Evolutionary conservation across 2,113 vertebrate species (phyloP), one percentile per base, ranked within the genome.

Genomic region (Sapayoa aenigma): DNA sequence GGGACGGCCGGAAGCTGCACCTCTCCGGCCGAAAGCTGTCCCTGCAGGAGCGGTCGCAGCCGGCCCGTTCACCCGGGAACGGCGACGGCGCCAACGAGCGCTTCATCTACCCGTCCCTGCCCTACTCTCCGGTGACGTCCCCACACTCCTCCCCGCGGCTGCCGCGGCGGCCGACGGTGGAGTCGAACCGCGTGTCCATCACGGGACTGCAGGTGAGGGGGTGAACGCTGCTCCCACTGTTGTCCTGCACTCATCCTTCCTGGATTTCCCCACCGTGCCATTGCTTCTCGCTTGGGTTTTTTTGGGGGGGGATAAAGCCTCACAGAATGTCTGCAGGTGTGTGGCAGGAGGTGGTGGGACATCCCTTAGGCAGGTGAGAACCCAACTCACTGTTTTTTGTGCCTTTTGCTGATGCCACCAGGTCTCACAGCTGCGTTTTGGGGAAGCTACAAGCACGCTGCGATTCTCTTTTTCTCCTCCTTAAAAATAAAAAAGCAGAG

Each of bases 131-230:
- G 0, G 98, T 99, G 84, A 98, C 98, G 0, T 99, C 99, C 13
- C 99, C 99, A 0, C 99, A 99, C 96, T 99, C 99, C 5, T 99
- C 99, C 14, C 99, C 99, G 0, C 98, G 99, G 47, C 95, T 99
- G 94, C 99, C 99, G 1, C 98, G 99, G 63, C 94, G 99, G 63
- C 99, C 99, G 2, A 99, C 99, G 0, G 99, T 99, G 92, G 99
- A 99, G 95, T 99, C 99, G 2, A 99, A 99, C 97, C 98, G 99
- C 1, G 99, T 99, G 73, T 99, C 99, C 79, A 99, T 99, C 98
- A 99, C 98, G 0, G 99, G 99, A 63, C 96, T 99, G 82, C 99
- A 99, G 99, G 99, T 99, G 97, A 62, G 97, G 50, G 41, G 4
- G 9, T 30, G 31, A 53, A 53, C 0, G 1, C 66, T 31, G 4